A percentile compares a stretch with the other conserved stretches of the same genome.
These are phyloP conservation scores for Neelides sp. DNA, from an alignment of 1,140 invertebrate species.

Conservation along the genomic window DNA sequence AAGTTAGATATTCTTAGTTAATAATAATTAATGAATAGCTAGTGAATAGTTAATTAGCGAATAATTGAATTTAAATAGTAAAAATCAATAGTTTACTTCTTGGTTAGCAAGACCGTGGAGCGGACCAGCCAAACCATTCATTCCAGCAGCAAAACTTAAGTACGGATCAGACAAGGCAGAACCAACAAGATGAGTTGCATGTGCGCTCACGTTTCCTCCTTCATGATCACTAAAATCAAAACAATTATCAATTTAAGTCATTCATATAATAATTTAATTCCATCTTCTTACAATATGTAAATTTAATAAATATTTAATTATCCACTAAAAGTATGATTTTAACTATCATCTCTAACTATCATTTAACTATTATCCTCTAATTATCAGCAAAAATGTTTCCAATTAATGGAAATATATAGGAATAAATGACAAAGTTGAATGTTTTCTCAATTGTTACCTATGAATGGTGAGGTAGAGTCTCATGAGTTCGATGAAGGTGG, in stretches of 20 bases:
- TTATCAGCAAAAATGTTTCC: too few species aligned
- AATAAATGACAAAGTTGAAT: too few species aligned
- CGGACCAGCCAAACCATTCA: constrained; percentile 89
- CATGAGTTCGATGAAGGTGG: constrained; percentile 78
- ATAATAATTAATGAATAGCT: not conserved
- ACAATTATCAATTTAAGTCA: too few species aligned
- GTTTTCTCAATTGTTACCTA: constrained; percentile 50
- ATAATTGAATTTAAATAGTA: not conserved
- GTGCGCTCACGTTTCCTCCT: constrained; percentile 90
- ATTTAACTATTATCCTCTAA: too few species aligned
- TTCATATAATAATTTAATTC: too few species aligned
- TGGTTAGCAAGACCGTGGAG: constrained; percentile 93
- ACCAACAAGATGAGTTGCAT: constrained; percentile 86
- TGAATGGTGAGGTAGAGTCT: constrained; percentile 92
- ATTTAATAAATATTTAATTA: too few species aligned
- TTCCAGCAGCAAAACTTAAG: constrained; percentile 80
- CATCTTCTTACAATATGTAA: too few species aligned
- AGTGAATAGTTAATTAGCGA: not conserved
- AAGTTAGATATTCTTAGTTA: constrained; percentile 1
- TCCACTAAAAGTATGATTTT: too few species aligned
- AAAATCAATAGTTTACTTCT: constrained; percentile 43
- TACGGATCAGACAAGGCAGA: constrained; percentile 92
- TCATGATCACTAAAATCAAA: constrained; percentile 61
- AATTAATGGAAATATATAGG: too few species aligned
- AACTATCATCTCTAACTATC: too few species aligned